Percentiles rank a stretch among this genome's conserved stretches.
phyloP scores from a whole-genome alignment of 2,888 invertebrate species.

The Orchestes rusci region DNA sequence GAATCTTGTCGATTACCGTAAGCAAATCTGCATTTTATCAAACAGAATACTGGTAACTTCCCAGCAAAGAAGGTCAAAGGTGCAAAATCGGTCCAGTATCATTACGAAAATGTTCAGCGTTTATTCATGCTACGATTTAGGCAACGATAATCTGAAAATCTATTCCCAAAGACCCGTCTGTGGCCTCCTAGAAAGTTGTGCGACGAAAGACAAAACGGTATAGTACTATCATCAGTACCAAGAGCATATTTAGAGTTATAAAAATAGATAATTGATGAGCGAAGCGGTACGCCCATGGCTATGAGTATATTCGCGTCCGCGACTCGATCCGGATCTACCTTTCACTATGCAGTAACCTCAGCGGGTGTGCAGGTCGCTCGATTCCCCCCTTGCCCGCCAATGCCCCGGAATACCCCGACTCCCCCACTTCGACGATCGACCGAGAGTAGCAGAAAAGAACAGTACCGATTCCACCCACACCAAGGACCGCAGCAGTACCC shows the following conservation, averaged over 20 bases:
- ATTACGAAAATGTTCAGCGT: no score
- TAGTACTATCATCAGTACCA: constrained; percentile 1
- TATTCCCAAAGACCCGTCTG: background rate
- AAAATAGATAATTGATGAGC: constrained; percentile 5
- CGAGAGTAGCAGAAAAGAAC: constrained; percentile 30
- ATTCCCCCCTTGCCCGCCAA: constrained; percentile 29
- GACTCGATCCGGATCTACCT: constrained; percentile 42
- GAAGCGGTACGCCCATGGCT: constrained; percentile 14
- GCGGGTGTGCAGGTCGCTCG: constrained; percentile 34
- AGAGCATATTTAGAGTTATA: constrained; percentile 2
- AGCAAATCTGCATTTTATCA: no score
- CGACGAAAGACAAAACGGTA: background rate
- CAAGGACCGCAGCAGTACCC: constrained; percentile 25
- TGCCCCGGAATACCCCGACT: constrained; percentile 19
- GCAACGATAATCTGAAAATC: no score
- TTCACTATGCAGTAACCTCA: constrained; percentile 42
- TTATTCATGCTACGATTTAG: no score
- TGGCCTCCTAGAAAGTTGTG: background rate
- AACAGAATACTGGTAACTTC: no score
- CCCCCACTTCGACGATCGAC: constrained; percentile 18
- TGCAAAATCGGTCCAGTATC: no score
- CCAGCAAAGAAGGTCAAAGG: no score
- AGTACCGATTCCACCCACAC: constrained; percentile 44
- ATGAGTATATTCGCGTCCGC: constrained; percentile 22
- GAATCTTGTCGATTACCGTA: no score